Percentiles rank a stretch among this genome's conserved stretches.
These are phyloP conservation scores for Cephus pulcher DNA, from an alignment of 2,888 invertebrate species.

Conservation along the genomic window DNA sequence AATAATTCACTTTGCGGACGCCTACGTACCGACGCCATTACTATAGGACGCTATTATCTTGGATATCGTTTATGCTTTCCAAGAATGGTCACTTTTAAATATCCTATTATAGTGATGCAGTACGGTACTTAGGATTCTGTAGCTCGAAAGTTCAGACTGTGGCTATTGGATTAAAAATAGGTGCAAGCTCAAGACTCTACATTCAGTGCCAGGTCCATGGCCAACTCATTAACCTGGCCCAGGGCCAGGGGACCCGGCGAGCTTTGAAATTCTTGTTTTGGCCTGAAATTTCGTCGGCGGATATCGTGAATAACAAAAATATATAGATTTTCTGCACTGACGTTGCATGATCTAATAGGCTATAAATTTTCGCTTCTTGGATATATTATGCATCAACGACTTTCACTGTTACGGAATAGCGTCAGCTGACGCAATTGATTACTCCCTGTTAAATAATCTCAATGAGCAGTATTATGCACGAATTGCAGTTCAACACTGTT, in stretches of 20 bases:
- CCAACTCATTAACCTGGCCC: conserved; percentile 36
- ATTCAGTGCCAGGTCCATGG: conserved; percentile 46
- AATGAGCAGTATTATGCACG: not conserved
- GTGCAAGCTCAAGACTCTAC: conserved; percentile 7
- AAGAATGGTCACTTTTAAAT: not conserved
- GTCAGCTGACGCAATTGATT: not conserved
- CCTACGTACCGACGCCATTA: not conserved
- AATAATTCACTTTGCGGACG: not conserved
- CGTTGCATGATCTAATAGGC: not conserved
- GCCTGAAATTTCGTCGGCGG: not conserved
- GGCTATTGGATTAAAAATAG: conserved; percentile 17
- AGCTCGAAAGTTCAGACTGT: not conserved
- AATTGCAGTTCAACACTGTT: not conserved
- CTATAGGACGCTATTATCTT: not conserved
- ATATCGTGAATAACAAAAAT: not conserved
- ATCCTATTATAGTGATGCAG: not conserved
- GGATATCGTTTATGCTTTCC: not conserved
- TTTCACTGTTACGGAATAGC: not conserved
- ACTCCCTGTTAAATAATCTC: not conserved
- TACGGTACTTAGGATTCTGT: not conserved
- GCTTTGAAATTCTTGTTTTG: not conserved
- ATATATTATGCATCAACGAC: not conserved
- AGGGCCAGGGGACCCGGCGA: conserved; percentile 32
- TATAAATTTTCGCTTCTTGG: not conserved
- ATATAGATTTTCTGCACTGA: not conserved